Conservation (phyloP, 2,888 invertebrate genomes). For the Dorcus hopei region DNA sequence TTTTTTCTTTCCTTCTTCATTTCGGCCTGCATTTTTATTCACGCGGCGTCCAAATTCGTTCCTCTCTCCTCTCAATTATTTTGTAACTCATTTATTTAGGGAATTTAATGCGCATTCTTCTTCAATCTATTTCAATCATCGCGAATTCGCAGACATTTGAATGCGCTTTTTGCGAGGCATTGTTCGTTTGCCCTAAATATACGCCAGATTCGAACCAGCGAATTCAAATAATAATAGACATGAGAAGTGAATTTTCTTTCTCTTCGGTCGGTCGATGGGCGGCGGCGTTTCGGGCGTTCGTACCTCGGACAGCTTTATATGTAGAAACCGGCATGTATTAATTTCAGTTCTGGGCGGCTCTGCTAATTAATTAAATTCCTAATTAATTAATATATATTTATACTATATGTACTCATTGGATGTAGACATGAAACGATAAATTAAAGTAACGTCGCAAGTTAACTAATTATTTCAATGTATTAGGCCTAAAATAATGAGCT, state of each 20-base stretch:
- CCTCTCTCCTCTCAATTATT: constrained; percentile 26
- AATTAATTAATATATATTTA: too few relatives aligned
- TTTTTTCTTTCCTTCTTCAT: constrained; percentile 4
- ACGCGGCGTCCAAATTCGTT: constrained; percentile 11
- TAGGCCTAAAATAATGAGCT: too few relatives aligned
- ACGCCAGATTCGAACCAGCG: constrained; percentile 17
- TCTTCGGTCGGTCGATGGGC: not conserved
- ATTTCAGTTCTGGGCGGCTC: too few relatives aligned
- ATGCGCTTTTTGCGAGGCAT: constrained; percentile 22
- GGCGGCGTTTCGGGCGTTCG: too few relatives aligned
- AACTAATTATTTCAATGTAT: too few relatives aligned
- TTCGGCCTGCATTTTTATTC: constrained; percentile 18
- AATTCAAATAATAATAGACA: constrained; percentile 18
- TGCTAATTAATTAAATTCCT: too few relatives aligned
- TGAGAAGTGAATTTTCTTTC: constrained; percentile 11
- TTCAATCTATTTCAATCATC: constrained; percentile 30
- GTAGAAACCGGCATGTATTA: too few relatives aligned
- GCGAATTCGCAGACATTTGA: constrained; percentile 25
- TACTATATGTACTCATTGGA: too few relatives aligned
- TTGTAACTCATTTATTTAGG: constrained; percentile 27
- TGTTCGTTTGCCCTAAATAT: constrained; percentile 24
- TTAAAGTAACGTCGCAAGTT: too few relatives aligned
- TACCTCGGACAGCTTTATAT: too few relatives aligned
- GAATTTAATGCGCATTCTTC: constrained; percentile 29
- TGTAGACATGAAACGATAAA: too few relatives aligned